These are phyloP conservation scores for Ormyrus rosae DNA, from an alignment of 2,888 invertebrate genomes.

Conservation along the genomic window DNA sequence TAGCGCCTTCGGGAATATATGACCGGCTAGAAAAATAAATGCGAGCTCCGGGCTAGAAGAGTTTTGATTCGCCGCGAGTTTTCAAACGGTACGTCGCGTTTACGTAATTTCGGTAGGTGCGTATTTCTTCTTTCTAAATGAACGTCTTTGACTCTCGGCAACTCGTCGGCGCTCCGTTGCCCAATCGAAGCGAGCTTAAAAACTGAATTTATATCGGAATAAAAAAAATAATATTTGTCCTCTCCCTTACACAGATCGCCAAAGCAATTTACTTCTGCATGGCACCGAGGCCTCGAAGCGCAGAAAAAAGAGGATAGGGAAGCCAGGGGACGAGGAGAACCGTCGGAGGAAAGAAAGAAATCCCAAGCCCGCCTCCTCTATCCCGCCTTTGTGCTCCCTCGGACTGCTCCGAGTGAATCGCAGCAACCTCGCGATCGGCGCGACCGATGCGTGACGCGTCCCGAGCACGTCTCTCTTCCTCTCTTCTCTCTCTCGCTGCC, in stretches of 20 bases:
- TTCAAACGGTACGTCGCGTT: constrained; percentile 34
- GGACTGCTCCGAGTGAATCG: constrained; percentile 43
- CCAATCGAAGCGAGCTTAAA: too few species aligned
- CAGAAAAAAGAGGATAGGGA: constrained; percentile 5
- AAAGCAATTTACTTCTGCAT: too few species aligned
- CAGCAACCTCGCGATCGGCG: constrained; percentile 28
- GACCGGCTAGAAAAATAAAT: constrained; percentile 42
- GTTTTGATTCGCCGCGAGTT: constrained; percentile 24
- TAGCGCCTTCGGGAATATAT: constrained; percentile 1
- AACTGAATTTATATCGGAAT: too few species aligned
- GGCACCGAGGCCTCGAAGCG: background rate
- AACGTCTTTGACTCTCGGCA: background rate
- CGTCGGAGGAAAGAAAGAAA: constrained; percentile 40
- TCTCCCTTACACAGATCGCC: too few species aligned
- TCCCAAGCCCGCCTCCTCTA: constrained; percentile 36
- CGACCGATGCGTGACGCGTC: constrained; percentile 57
- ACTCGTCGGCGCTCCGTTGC: too few species aligned
- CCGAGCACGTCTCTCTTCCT: background rate
- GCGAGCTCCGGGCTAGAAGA: background rate
- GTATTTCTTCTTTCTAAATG: constrained; percentile 22
- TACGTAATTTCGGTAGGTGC: constrained; percentile 35
- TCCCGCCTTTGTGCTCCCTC: constrained; percentile 39
- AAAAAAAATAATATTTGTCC: too few species aligned
- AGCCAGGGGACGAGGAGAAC: background rate
- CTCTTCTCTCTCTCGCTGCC: background rate